phyloP scores from a whole-genome alignment of 2,888 invertebrate species.

The Synergus umbraculus region DNA sequence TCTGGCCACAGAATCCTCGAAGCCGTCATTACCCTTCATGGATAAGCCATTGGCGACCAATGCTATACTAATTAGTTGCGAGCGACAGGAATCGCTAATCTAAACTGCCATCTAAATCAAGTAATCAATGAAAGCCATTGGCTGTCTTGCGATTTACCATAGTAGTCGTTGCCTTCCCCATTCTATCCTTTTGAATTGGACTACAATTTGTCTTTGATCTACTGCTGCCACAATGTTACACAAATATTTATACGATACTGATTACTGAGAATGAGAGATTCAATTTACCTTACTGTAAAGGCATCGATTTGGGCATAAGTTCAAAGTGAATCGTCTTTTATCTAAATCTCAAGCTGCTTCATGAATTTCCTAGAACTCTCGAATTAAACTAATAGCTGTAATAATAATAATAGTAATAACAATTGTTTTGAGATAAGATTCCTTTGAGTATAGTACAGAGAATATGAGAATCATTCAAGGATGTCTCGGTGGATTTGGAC shows the following conservation, averaged over 20 bases:
- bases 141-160: constrained; percentile 45
- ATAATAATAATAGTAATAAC: no score
- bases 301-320: background rate
- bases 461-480: background rate
- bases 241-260: background rate
- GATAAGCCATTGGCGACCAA: constrained; percentile 46
- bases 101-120: constrained; percentile 51
- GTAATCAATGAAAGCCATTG: constrained; percentile 51
- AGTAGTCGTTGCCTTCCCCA: constrained; percentile 10
- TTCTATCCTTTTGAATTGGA: background rate
- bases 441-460: background rate
- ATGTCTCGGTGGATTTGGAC: background rate
- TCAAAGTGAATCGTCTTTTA: no score
- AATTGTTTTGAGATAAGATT: background rate
- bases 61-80: constrained; percentile 57
- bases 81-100: constrained; percentile 47
- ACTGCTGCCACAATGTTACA: constrained; percentile 1
- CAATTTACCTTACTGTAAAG: background rate
- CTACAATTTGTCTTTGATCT: constrained; percentile 44
- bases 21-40: constrained; percentile 57
- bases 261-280: background rate
- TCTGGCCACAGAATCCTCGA: constrained; percentile 45
- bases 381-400: no score
- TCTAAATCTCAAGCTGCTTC: no score
- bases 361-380: no score